Conservation (phyloP, 2,797 vertebrate genomes). For the Columba guinea region DNA sequence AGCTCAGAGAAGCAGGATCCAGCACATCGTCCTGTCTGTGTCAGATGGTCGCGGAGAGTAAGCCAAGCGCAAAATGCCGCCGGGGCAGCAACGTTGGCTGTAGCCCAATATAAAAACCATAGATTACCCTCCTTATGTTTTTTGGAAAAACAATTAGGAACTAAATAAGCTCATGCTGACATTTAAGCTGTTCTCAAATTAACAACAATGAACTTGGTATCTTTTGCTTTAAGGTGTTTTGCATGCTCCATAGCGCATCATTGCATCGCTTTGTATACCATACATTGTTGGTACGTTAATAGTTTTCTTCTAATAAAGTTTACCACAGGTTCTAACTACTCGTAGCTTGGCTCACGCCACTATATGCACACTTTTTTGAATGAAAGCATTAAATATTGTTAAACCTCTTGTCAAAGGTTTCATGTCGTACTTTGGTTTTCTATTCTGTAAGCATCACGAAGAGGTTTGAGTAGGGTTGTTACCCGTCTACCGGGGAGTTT, state of each 20-base stretch:
- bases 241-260: conserved; percentile 2
- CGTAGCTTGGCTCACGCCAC: neutral
- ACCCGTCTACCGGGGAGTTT: neutral
- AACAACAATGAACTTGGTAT: neutral
- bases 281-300: neutral
- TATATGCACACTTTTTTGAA: neutral
- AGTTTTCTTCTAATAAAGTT: neutral
- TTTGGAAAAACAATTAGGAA: conserved; percentile 35
- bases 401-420: neutral
- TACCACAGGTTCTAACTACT: neutral
- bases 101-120: neutral
- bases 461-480: neutral
- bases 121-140: conserved; percentile 8
- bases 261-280: neutral
- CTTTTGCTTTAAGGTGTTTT: conserved; percentile 46
- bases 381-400: conserved; percentile 43
- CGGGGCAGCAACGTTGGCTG: neutral
- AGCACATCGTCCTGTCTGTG: neutral
- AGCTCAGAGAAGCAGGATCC: neutral
- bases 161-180: conserved; percentile 42
- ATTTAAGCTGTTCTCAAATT: conserved; percentile 43
- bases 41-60: neutral
- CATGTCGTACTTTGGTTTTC: neutral
- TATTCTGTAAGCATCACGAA: neutral
- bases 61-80: neutral